Evolutionary conservation across 2,113 vertebrate genomes (phyloP).

Genomic region (Microcebus lehilahytsara): DNA sequence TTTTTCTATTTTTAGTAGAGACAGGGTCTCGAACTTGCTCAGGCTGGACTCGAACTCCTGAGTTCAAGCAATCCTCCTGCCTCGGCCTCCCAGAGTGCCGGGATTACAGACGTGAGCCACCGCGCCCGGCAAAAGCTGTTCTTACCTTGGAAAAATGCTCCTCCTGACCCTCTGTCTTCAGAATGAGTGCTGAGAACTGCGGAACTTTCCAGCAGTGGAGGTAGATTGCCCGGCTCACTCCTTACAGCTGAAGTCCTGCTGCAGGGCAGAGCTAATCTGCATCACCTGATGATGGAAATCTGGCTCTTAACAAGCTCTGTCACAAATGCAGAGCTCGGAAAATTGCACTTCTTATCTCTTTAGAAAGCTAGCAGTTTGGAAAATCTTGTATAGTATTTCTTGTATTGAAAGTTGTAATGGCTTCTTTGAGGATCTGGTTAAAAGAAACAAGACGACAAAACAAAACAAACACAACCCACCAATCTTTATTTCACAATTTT

Average conservation of each 20-base stretch:
- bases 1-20: too few species aligned
- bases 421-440: neutral
- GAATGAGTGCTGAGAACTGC: neutral
- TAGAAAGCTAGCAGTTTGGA: neutral
- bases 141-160: neutral
- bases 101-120: too few species aligned
- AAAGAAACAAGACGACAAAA: neutral
- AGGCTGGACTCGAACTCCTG: too few species aligned
- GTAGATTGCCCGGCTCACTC: neutral
- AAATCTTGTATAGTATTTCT: neutral
- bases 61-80: too few species aligned
- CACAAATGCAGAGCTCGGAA: neutral
- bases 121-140: neutral
- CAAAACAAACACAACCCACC: too few species aligned
- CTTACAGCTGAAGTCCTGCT: neutral
- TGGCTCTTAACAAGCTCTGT: neutral
- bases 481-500: neutral
- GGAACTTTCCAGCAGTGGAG: neutral
- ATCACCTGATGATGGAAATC: neutral
- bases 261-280: neutral
- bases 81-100: too few species aligned
- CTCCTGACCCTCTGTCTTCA: neutral
- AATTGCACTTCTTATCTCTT: neutral
- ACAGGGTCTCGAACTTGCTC: too few species aligned
- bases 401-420: neutral